phyloP scores from a whole-genome alignment of 2,797 vertebrate species.

The Saxicola maurus region DNA sequence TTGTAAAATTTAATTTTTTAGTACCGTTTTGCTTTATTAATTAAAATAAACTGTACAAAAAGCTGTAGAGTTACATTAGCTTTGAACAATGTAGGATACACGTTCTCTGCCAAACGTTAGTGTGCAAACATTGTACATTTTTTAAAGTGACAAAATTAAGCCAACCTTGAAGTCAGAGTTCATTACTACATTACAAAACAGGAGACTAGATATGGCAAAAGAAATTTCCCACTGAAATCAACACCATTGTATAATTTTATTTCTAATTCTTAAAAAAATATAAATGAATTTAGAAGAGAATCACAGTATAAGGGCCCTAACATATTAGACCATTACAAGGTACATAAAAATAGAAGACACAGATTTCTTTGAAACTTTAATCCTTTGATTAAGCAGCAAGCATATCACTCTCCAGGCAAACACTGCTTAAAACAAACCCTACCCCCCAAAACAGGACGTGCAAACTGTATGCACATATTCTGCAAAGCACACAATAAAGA shows the following conservation, averaged over 20 bases:
- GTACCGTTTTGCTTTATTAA: slow-evolving; percentile 68
- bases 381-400: slow-evolving; percentile 82
- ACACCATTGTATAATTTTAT: slow-evolving; percentile 69
- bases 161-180: slow-evolving; percentile 59
- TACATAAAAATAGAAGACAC: slow-evolving; percentile 80
- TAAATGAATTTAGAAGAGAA: slow-evolving; percentile 73
- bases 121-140: slow-evolving; percentile 71
- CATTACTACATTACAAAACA: slow-evolving; percentile 58
- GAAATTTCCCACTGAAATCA: slow-evolving; percentile 63
- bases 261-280: slow-evolving; percentile 74
- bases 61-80: slow-evolving; percentile 67
- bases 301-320: slow-evolving; percentile 79
- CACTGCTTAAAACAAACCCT: slow-evolving; percentile 73
- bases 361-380: slow-evolving; percentile 81
- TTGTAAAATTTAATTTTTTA: slow-evolving; percentile 49
- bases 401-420: slow-evolving; percentile 80
- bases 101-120: slow-evolving; percentile 57
- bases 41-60: slow-evolving; percentile 73
- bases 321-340: slow-evolving; percentile 70
- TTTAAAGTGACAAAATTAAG: slow-evolving; percentile 70
- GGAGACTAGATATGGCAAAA: slow-evolving; percentile 58
- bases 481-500: slow-evolving; percentile 78
- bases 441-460: slow-evolving; percentile 71
- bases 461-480: slow-evolving; percentile 79
- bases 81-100: slow-evolving; percentile 66